A percentile compares a stretch with the other conserved stretches of the same genome.
Conservation (phyloP, 2,888 invertebrate species). For the Tolmerus cingulatus region DNA sequence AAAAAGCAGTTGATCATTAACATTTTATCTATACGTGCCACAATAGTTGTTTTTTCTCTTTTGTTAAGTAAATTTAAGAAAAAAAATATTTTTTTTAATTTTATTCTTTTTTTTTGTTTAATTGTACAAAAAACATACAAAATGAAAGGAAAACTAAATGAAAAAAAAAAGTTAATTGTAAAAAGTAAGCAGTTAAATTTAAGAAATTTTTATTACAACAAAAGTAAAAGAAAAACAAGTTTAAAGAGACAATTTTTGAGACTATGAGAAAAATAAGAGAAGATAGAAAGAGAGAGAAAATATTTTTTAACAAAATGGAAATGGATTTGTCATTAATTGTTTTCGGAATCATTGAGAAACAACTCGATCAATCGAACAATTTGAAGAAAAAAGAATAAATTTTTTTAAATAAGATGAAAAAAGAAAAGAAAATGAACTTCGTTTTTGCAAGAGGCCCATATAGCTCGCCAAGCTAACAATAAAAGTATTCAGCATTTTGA, state of each 20-base stretch:
- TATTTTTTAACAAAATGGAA: slow-evolving; percentile 42
- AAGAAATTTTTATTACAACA: slow-evolving; percentile 26
- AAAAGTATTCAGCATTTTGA: slow-evolving; percentile 55
- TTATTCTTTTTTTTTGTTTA: slow-evolving; percentile 42
- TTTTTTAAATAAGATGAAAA: slow-evolving; percentile 48
- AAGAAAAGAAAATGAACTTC: slow-evolving; percentile 57
- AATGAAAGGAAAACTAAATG: slow-evolving; percentile 6
- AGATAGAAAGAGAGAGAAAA: neutral
- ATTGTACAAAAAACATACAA: slow-evolving; percentile 38
- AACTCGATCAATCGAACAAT: neutral
- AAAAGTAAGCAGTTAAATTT: slow-evolving; percentile 45
- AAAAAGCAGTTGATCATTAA: neutral
- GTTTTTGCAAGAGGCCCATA: slow-evolving; percentile 67
- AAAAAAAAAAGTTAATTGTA: slow-evolving; percentile 4
- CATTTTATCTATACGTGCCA: slow-evolving; percentile 49
- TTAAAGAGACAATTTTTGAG: slow-evolving; percentile 24
- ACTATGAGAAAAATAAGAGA: neutral
- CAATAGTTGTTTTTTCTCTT: slow-evolving; percentile 47
- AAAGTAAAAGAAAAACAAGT: neutral
- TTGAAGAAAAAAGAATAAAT: slow-evolving; percentile 49
- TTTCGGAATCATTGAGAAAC: slow-evolving; percentile 49
- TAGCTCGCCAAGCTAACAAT: slow-evolving; percentile 63
- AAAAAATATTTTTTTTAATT: slow-evolving; percentile 13
- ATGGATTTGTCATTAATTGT: slow-evolving; percentile 46
- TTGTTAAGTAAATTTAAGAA: slow-evolving; percentile 47